phyloP scores from a whole-genome alignment of 2,113 vertebrate species.

The Boulengeromyrus knoepffleri region DNA sequence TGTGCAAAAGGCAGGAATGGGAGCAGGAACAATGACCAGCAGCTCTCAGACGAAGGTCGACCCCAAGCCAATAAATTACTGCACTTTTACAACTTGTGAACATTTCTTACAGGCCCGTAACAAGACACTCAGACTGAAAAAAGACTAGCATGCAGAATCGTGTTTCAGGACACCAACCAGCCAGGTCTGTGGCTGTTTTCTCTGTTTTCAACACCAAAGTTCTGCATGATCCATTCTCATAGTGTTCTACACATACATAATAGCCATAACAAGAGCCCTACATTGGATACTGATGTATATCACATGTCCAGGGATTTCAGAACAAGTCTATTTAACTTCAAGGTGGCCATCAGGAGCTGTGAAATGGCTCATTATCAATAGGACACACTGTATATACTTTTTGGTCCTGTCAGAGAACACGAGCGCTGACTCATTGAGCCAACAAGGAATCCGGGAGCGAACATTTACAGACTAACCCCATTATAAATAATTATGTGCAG shows the following conservation, averaged over 20 bases:
- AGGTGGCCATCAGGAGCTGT: neutral
- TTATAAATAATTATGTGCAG: neutral
- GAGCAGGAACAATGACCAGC: neutral
- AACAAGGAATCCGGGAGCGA: neutral
- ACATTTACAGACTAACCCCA: neutral
- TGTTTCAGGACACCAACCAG: neutral
- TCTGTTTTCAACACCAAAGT: neutral
- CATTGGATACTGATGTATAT: neutral
- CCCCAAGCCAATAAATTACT: neutral
- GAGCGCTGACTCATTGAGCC: neutral
- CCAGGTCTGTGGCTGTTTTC: neutral
- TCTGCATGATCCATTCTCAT: neutral
- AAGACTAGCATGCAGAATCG: neutral
- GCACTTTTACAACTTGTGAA: neutral
- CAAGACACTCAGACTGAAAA: neutral
- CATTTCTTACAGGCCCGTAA: neutral
- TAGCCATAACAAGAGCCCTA: neutral
- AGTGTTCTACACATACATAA: neutral
- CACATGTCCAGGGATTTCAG: neutral
- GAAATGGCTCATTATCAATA: neutral
- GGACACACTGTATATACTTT: neutral
- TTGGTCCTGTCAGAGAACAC: neutral
- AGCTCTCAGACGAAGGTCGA: neutral
- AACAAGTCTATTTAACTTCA: neutral
- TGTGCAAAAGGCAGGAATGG: neutral